Evolutionary conservation across 2,888 invertebrate genomes (phyloP).

Genomic region (Urechis unicinctus): DNA sequence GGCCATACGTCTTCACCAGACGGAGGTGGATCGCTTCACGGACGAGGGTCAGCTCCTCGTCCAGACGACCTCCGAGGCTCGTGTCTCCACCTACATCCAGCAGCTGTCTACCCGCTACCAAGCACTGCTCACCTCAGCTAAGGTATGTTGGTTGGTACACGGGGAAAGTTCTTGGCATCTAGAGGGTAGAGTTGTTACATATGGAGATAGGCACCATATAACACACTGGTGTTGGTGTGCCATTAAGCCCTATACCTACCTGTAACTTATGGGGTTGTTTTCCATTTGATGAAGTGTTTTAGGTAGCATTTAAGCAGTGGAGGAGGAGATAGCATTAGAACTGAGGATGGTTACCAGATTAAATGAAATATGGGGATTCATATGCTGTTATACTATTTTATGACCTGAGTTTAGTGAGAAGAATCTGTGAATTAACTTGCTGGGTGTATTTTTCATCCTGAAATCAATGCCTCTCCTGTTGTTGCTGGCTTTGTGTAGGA

Average conservation of each 20-base stretch:
- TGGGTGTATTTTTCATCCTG: too few species aligned
- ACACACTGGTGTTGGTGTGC: too few species aligned
- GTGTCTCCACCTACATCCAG: conserved; percentile 87
- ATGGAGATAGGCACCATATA: too few species aligned
- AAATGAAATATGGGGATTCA: background rate
- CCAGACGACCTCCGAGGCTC: conserved; percentile 79
- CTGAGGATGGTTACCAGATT: background rate
- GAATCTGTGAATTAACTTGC: conserved; percentile 11
- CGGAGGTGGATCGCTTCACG: conserved; percentile 83
- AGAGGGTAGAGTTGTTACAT: too few species aligned
- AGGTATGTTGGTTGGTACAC: conserved; percentile 55
- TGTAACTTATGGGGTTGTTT: too few species aligned
- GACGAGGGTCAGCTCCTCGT: conserved; percentile 82
- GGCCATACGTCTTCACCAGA: conserved; percentile 30
- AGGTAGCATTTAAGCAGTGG: too few species aligned
- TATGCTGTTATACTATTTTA: background rate
- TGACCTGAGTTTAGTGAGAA: background rate
- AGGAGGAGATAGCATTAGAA: too few species aligned
- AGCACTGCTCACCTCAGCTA: conserved; percentile 77
- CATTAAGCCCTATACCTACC: too few species aligned
- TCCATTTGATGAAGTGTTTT: too few species aligned
- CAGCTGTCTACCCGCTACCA: conserved; percentile 91
- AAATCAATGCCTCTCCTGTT: too few species aligned
- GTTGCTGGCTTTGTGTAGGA: too few species aligned
- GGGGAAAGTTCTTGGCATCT: background rate